A percentile compares a stretch with the other conserved stretches of the same genome.
phyloP scores from a whole-genome alignment of 2,797 vertebrate species.

The Lutjanus campechanus region DNA sequence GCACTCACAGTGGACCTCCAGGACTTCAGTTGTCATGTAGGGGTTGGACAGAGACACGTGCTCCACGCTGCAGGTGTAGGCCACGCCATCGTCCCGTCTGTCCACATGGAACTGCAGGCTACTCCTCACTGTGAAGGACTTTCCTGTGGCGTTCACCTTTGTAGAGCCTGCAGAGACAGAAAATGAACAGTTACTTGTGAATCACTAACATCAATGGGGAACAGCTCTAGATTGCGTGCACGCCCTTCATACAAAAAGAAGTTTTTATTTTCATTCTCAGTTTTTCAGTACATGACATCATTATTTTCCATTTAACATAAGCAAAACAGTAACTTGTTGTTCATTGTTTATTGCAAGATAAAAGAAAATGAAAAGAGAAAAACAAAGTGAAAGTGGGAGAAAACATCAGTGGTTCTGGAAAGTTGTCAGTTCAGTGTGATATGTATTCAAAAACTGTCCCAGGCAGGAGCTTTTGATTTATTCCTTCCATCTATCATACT shows the following conservation, averaged over 20 bases:
- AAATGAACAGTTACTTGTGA: constrained; percentile 13
- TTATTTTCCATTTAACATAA: too few relatives aligned
- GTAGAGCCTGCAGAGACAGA: constrained; percentile 86
- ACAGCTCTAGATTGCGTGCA: constrained; percentile 6
- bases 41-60: constrained; percentile 93
- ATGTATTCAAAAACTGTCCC: too few relatives aligned
- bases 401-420: too few relatives aligned
- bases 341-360: too few relatives aligned
- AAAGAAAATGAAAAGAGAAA: too few relatives aligned
- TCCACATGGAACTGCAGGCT: constrained; percentile 93
- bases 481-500: too few relatives aligned
- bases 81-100: constrained; percentile 91
- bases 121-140: constrained; percentile 95
- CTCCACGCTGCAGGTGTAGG: constrained; percentile 96
- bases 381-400: too few relatives aligned
- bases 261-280: too few relatives aligned
- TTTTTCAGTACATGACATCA: too few relatives aligned
- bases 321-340: too few relatives aligned
- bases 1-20: constrained; percentile 99
- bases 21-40: constrained; percentile 95
- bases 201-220: constrained; percentile 11
- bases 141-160: constrained; percentile 92
- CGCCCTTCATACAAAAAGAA: constrained; percentile 11
- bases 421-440: too few relatives aligned
- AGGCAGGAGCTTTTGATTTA: too few relatives aligned